Evolutionary conservation across 1,140 invertebrate species (phyloP).

Genomic region (Parasteatoda tepidariorum): DNA sequence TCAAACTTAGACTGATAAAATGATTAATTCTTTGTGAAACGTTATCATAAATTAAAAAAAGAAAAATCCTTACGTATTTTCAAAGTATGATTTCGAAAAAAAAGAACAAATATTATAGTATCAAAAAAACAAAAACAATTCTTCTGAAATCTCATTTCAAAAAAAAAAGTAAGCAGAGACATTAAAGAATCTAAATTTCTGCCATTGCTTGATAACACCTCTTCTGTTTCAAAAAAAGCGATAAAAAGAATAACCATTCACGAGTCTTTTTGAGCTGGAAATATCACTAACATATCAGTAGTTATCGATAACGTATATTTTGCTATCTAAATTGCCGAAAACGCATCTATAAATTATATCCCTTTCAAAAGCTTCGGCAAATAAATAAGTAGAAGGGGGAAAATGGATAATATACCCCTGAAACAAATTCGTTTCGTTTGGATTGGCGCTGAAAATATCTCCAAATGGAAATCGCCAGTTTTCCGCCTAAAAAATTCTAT

Average conservation of each 20-base stretch:
- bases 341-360: constrained; percentile 14
- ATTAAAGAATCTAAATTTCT: not conserved
- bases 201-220: constrained; percentile 5
- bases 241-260: too few species aligned
- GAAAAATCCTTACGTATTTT: too few species aligned
- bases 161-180: not conserved
- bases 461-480: constrained; percentile 12
- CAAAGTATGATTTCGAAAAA: too few species aligned
- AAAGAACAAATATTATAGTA: too few species aligned
- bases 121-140: too few species aligned
- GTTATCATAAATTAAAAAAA: too few species aligned
- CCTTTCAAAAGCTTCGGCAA: not conserved
- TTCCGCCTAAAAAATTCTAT: constrained; percentile 29
- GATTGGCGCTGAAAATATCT: not conserved
- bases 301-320: constrained; percentile 33
- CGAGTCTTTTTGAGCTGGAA: constrained; percentile 3
- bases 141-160: too few species aligned
- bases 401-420: not conserved
- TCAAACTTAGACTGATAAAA: too few species aligned
- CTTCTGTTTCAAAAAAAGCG: constrained; percentile 8
- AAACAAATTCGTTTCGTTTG: not conserved
- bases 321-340: constrained; percentile 9
- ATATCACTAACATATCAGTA: constrained; percentile 10
- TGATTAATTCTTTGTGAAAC: too few species aligned
- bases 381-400: too few species aligned